Evolutionary conservation across 2,797 vertebrate species (phyloP).

Genomic region (Acanthopagrus latus): DNA sequence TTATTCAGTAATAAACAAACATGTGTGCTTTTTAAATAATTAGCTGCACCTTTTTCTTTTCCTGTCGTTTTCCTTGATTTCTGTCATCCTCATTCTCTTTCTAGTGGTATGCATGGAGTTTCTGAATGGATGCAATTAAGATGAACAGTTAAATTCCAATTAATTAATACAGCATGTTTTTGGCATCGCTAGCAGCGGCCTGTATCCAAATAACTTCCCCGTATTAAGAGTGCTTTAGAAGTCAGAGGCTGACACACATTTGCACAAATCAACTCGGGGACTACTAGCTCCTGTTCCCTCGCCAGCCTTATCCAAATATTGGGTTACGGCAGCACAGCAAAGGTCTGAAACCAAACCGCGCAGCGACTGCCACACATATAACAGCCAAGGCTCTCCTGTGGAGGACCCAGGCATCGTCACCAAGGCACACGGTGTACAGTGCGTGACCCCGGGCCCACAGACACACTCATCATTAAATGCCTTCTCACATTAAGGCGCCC

Average conservation of each 20-base stretch:
- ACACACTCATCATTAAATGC: conserved; percentile 17
- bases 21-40: neutral
- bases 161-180: neutral
- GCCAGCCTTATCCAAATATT: conserved; percentile 51
- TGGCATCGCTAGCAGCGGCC: neutral
- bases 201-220: neutral
- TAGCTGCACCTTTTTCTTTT: neutral
- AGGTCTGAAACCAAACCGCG: conserved; percentile 65
- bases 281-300: conserved; percentile 48
- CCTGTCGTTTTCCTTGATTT: neutral
- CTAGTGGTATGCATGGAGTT: neutral
- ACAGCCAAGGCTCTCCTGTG: conserved; percentile 28
- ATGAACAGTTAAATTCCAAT: conserved; percentile 12
- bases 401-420: conserved; percentile 8
- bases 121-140: conserved; percentile 9
- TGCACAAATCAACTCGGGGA: conserved; percentile 44
- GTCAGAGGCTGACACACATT: conserved; percentile 40
- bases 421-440: conserved; percentile 29
- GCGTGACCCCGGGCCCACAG: conserved; percentile 25
- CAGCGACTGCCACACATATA: conserved; percentile 35
- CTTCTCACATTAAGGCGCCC: conserved; percentile 2
- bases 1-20: neutral
- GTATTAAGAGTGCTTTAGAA: conserved; percentile 28
- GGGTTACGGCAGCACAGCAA: conserved; percentile 53
- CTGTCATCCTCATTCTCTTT: neutral